phyloP scores from a whole-genome alignment of 2,888 invertebrate species.

The Drosophila engyochracea region DNA sequence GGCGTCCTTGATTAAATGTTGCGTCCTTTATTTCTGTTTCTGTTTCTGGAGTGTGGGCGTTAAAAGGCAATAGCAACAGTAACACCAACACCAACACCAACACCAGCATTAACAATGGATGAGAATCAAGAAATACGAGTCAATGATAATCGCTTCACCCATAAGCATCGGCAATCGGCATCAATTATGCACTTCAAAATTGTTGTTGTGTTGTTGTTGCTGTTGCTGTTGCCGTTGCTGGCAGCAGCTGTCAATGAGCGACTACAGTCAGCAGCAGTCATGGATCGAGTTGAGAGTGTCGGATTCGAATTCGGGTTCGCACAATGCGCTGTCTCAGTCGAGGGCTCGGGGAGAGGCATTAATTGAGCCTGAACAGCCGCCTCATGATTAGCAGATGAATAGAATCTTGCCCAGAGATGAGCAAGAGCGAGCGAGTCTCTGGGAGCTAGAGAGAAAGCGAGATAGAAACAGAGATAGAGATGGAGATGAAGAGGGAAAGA shows the following conservation, averaged over 20 bases:
- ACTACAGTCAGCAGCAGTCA: constrained; percentile 25
- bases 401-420: background rate
- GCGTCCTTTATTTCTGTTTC: constrained; percentile 7
- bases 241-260: constrained; percentile 45
- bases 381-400: constrained; percentile 41
- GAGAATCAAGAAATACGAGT: constrained; percentile 19
- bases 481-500: background rate
- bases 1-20: constrained; percentile 15
- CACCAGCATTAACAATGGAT: constrained; percentile 11
- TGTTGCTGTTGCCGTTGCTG: constrained; percentile 8
- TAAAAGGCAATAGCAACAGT: constrained; percentile 31
- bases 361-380: constrained; percentile 26
- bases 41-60: constrained; percentile 38
- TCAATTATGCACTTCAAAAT: constrained; percentile 69
- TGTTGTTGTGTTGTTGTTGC: constrained; percentile 59
- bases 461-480: background rate
- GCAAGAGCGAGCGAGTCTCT: background rate
- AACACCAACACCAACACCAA: constrained; percentile 12
- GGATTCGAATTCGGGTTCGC: constrained; percentile 1
- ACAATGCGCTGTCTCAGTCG: constrained; percentile 11
- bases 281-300: constrained; percentile 5
- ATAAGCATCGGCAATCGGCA: constrained; percentile 49
- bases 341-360: constrained; percentile 33
- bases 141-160: constrained; percentile 43
- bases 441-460: background rate